These are phyloP conservation scores for Zaprionus davidi DNA, from an alignment of 1,140 invertebrate genomes.

Conservation along the genomic window DNA sequence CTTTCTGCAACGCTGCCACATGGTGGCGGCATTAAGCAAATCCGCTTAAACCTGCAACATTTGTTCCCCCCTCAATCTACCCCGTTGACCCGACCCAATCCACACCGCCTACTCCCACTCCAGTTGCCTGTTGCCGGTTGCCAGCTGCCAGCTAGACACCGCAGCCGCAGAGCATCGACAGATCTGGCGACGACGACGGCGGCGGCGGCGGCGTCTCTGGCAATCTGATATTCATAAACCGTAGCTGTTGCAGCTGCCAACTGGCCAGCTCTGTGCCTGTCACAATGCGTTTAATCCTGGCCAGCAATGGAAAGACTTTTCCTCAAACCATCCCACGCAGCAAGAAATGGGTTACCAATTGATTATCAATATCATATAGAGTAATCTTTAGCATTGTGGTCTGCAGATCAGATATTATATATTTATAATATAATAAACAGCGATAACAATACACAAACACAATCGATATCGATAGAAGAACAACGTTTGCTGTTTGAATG, in stretches of 20 bases:
- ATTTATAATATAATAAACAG: too few species aligned
- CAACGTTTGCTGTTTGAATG: neutral
- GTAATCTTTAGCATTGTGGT: neutral
- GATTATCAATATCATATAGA: neutral
- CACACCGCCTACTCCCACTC: constrained; percentile 33
- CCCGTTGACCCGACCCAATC: neutral
- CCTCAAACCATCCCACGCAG: constrained; percentile 12
- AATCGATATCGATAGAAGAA: neutral
- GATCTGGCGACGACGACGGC: constrained; percentile 5
- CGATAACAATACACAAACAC: neutral
- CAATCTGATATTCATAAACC: constrained; percentile 46
- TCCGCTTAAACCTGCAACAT: constrained; percentile 57
- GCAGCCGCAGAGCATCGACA: constrained; percentile 6
- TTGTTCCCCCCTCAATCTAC: constrained; percentile 10
- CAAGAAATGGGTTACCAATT: constrained; percentile 2
- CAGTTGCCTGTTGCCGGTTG: constrained; percentile 20
- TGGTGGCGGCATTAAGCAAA: constrained; percentile 68
- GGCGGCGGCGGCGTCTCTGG: constrained; percentile 11
- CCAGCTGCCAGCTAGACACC: constrained; percentile 21
- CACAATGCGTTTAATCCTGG: constrained; percentile 38
- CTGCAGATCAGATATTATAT: too few species aligned
- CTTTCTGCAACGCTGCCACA: constrained; percentile 68
- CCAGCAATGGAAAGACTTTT: neutral
- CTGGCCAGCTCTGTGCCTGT: constrained; percentile 31
- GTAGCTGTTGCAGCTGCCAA: constrained; percentile 30